These are phyloP conservation scores for Cerastis rubricosa DNA, from an alignment of 2,888 invertebrate genomes.

Conservation along the genomic window DNA sequence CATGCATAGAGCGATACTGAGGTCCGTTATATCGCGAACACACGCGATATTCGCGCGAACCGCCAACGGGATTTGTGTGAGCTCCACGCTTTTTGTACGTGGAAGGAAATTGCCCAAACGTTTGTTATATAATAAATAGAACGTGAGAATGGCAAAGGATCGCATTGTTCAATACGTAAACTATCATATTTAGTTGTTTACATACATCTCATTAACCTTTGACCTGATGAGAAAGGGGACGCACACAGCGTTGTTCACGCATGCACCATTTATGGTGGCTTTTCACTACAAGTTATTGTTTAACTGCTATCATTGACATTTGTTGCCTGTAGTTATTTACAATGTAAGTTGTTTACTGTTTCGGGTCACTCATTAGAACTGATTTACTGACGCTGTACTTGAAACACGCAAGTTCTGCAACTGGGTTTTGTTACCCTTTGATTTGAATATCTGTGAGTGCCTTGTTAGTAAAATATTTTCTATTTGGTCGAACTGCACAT, in stretches of 20 bases:
- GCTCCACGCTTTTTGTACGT: conserved; percentile 48
- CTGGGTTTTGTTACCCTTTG: conserved; percentile 15
- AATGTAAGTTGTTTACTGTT: conserved; percentile 36
- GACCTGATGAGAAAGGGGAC: conserved; percentile 60
- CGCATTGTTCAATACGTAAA: conserved; percentile 40
- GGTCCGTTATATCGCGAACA: conserved; percentile 78
- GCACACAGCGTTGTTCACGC: conserved; percentile 47
- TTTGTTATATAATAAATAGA: conserved; percentile 41
- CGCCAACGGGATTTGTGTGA: conserved; percentile 72
- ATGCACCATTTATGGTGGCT: conserved; percentile 42
- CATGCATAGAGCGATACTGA: conserved; percentile 65
- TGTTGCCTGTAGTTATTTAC: conserved; percentile 28
- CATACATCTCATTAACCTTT: conserved; percentile 61
- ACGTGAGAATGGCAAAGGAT: conserved; percentile 45
- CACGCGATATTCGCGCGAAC: conserved; percentile 77
- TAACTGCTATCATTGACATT: conserved; percentile 47
- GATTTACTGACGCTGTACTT: conserved; percentile 43
- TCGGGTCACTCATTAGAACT: conserved; percentile 48
- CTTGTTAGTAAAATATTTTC: background rate
- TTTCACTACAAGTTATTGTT: conserved; percentile 54
- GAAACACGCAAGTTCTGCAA: conserved; percentile 36
- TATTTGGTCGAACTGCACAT: conserved; percentile 1
- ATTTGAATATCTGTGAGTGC: conserved; percentile 18
- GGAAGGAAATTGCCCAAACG: conserved; percentile 46
- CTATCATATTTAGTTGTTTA: conserved; percentile 52